Conservation (phyloP, 1,140 invertebrate genomes). For the Steinernema khuongi region DNA sequence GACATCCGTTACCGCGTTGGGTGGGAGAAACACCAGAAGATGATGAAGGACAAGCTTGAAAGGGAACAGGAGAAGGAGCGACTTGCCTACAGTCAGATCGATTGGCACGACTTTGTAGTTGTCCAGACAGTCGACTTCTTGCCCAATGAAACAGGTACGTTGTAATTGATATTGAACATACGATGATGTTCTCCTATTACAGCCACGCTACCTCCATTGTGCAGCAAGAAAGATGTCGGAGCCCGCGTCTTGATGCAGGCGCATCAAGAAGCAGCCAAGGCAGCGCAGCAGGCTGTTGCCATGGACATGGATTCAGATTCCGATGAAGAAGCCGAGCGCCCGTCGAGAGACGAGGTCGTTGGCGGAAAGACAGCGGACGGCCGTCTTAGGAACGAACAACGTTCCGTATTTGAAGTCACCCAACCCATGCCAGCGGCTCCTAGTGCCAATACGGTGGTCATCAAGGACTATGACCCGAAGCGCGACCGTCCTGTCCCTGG, state of each 20-base stretch:
- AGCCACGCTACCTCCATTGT: conserved; percentile 52
- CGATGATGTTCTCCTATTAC: conserved; percentile 21
- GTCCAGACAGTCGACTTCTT: conserved; percentile 99
- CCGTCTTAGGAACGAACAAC: conserved; percentile 16
- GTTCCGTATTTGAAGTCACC: conserved; percentile 67
- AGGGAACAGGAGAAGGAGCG: conserved; percentile 91
- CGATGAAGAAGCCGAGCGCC: conserved; percentile 46
- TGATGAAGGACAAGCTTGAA: conserved; percentile 65
- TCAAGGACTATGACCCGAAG: conserved; percentile 88
- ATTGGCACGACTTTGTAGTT: conserved; percentile 99
- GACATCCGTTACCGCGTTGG: conserved; percentile 88
- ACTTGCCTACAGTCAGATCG: conserved; percentile 92
- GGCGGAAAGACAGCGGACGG: conserved; percentile 9
- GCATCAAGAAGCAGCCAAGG: conserved; percentile 50
- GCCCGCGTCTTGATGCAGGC: conserved; percentile 52
- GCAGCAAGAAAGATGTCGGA: conserved; percentile 54
- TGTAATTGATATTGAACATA: conserved; percentile 8
- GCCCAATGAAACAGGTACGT: conserved; percentile 82
- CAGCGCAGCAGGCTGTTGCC: conserved; percentile 49
- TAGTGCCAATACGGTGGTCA: conserved; percentile 79
- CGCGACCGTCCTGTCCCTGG: conserved; percentile 17
- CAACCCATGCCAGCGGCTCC: conserved; percentile 66
- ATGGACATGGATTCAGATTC: conserved; percentile 57
- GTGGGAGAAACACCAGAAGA: conserved; percentile 87
- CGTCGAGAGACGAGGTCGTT: conserved; percentile 2